Percentiles rank a stretch among this genome's conserved stretches.
These are phyloP conservation scores for Eilema griseolum DNA, from an alignment of 2,888 invertebrate genomes.

Conservation along the genomic window DNA sequence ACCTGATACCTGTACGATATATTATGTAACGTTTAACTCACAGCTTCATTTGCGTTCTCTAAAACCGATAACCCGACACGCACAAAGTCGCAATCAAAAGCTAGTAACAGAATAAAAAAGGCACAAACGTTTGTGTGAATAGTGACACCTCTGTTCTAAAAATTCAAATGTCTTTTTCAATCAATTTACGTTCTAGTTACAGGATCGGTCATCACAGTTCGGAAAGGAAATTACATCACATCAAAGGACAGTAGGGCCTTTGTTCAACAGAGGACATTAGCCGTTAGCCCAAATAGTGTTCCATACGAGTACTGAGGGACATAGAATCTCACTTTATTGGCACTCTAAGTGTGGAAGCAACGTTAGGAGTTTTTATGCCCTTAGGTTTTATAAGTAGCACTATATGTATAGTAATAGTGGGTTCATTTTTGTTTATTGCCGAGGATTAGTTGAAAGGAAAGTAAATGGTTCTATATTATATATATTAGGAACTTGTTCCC, in stretches of 20 bases:
- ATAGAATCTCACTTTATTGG: slow-evolving; percentile 49
- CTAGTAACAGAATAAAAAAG: background rate
- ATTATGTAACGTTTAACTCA: background rate
- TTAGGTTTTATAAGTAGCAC: slow-evolving; percentile 1
- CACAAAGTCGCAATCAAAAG: background rate
- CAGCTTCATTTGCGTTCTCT: background rate
- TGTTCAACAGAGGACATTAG: slow-evolving; percentile 42
- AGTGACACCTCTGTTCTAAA: background rate
- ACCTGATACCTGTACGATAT: background rate
- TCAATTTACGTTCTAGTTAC: slow-evolving; percentile 4
- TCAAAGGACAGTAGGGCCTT: slow-evolving; percentile 17
- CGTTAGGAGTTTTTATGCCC: slow-evolving; percentile 1
- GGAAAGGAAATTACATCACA: slow-evolving; percentile 4
- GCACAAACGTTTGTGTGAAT: background rate
- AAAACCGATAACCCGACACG: background rate
- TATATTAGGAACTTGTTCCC: too few relatives aligned
- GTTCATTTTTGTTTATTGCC: background rate
- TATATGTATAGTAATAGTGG: background rate
- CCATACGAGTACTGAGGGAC: slow-evolving; percentile 46
- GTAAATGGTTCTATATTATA: too few relatives aligned
- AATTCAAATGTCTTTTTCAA: background rate
- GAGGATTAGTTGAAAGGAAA: background rate
- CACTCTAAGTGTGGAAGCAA: slow-evolving; percentile 38
- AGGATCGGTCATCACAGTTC: background rate
- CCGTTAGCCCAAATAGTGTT: slow-evolving; percentile 32